phyloP scores from a whole-genome alignment of 2,888 invertebrate genomes.

The Temnothorax unifasciatus region DNA sequence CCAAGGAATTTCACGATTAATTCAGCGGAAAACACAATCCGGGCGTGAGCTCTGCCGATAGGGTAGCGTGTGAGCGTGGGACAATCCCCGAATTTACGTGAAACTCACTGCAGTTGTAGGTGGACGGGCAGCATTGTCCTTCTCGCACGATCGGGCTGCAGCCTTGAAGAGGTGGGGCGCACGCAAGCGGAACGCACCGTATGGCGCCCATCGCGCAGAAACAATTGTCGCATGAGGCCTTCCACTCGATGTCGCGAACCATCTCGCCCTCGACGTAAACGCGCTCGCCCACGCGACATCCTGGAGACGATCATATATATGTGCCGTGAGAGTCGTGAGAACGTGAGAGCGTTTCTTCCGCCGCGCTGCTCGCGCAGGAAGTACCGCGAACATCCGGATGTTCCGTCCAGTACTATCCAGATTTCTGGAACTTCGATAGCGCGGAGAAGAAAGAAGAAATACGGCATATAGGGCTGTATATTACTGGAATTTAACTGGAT shows the following conservation, averaged over 20 bases:
- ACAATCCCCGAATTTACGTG: conserved; percentile 61
- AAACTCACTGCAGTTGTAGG: conserved; percentile 92
- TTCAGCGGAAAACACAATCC: conserved; percentile 60
- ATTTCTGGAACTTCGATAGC: neutral
- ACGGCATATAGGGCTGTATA: neutral
- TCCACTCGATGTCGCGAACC: conserved; percentile 87
- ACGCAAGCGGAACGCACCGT: conserved; percentile 92
- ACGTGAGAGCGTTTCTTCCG: neutral
- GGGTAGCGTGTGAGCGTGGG: neutral
- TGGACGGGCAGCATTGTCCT: conserved; percentile 94
- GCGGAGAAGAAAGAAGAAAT: neutral
- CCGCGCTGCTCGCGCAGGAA: neutral
- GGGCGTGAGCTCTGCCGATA: conserved; percentile 43
- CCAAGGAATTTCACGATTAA: conserved; percentile 36
- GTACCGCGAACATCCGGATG: neutral
- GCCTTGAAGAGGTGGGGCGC: conserved; percentile 91
- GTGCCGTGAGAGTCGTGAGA: conserved; percentile 1
- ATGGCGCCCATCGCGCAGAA: conserved; percentile 92
- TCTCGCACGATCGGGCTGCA: conserved; percentile 92
- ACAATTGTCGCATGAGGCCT: conserved; percentile 92
- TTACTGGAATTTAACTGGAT: neutral
- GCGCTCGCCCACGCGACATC: conserved; percentile 89
- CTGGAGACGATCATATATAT: conserved; percentile 82
- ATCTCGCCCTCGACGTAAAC: conserved; percentile 91
- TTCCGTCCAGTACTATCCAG: neutral